Conservation (phyloP, 2,888 invertebrate species). For the Cephus runcator region DNA sequence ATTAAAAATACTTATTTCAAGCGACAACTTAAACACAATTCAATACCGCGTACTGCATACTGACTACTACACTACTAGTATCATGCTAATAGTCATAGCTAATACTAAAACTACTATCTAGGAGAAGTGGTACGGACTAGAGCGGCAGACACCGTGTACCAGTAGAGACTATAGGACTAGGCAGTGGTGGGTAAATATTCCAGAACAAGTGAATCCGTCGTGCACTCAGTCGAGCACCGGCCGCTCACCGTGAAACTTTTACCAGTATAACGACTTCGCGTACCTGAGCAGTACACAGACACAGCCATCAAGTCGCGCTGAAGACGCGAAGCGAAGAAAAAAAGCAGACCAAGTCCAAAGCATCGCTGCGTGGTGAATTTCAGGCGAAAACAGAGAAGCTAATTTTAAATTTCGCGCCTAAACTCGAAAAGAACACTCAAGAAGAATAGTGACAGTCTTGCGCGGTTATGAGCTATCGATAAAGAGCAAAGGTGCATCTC, state of each 20-base stretch:
- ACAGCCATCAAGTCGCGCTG: not conserved
- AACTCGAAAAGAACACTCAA: not conserved
- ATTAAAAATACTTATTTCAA: no score
- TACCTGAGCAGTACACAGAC: not conserved
- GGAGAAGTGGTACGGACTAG: not conserved
- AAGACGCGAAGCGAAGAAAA: not conserved
- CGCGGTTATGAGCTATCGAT: constrained; percentile 1
- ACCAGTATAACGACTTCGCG: constrained; percentile 11
- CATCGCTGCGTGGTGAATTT: not conserved
- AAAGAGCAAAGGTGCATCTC: constrained; percentile 29
- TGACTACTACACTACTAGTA: not conserved
- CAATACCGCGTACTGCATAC: not conserved
- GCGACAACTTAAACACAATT: no score
- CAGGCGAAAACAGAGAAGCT: not conserved
- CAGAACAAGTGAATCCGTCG: constrained; percentile 51
- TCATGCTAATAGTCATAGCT: not conserved
- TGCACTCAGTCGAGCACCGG: constrained; percentile 57
- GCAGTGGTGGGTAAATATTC: constrained; percentile 51
- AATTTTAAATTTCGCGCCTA: not conserved
- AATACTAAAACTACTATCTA: not conserved
- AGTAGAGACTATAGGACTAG: not conserved
- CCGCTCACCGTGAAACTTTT: constrained; percentile 56
- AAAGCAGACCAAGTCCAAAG: not conserved
- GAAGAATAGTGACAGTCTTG: not conserved
- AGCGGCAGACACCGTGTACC: not conserved